Conservation (phyloP, 2,888 invertebrate species). For the Lithophane leautieri region DNA sequence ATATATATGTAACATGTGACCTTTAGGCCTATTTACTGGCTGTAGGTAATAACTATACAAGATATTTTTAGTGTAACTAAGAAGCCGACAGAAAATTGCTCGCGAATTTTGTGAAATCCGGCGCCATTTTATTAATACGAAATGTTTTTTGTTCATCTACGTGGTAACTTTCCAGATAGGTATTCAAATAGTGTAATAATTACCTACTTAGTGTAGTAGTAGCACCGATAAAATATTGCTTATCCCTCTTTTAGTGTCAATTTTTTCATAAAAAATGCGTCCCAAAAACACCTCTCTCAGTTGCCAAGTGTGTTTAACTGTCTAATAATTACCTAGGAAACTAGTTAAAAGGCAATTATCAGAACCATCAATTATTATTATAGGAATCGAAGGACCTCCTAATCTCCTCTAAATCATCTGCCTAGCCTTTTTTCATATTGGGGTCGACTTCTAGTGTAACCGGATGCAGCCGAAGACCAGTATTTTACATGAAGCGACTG, state of each 20-base stretch:
- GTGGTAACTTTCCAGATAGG: background rate
- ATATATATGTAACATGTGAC: slow-evolving; percentile 13
- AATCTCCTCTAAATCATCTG: background rate
- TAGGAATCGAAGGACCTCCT: background rate
- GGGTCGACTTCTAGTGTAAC: background rate
- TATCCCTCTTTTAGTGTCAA: no score
- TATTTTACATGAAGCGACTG: background rate
- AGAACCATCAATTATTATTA: background rate
- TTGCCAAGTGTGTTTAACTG: background rate
- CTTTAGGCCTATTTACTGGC: slow-evolving; percentile 16
- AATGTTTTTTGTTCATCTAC: background rate
- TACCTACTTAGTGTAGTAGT: background rate
- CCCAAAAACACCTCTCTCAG: background rate
- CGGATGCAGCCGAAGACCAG: background rate
- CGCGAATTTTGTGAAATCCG: background rate
- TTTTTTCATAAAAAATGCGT: background rate
- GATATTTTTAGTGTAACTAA: slow-evolving; percentile 12
- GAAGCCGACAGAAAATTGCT: background rate
- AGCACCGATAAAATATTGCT: background rate
- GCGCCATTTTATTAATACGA: slow-evolving; percentile 6
- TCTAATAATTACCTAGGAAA: background rate
- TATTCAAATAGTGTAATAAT: background rate
- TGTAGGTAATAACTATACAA: slow-evolving; percentile 6
- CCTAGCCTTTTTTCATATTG: background rate
- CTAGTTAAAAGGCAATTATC: no score